Conservation (phyloP, 2,113 vertebrate species). For the Ammodytes marinus region DNA sequence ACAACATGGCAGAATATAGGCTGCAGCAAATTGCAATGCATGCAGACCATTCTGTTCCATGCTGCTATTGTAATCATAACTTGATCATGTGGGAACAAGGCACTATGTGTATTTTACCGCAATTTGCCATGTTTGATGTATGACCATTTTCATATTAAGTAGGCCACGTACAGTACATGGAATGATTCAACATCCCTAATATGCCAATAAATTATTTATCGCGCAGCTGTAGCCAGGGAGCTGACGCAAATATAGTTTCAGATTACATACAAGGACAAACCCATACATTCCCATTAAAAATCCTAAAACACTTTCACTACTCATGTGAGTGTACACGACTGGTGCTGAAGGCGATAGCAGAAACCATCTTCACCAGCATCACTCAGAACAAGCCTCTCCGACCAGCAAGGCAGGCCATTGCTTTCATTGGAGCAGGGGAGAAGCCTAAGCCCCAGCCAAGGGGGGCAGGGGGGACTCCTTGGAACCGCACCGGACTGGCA, state of each 20-base stretch:
- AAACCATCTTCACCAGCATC: too few relatives aligned
- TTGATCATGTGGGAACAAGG: not conserved
- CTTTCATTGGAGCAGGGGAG: too few relatives aligned
- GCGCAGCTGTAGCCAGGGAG: slow-evolving; percentile 24
- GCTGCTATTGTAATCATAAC: slow-evolving; percentile 1
- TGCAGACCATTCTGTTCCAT: slow-evolving; percentile 9
- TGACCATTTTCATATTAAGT: slow-evolving; percentile 22
- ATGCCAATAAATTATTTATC: slow-evolving; percentile 47
- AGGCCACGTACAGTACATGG: slow-evolving; percentile 2
- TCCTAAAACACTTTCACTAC: not conserved
- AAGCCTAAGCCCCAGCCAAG: too few relatives aligned
- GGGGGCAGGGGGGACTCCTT: too few relatives aligned
- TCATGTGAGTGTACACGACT: not conserved
- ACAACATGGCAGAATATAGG: slow-evolving; percentile 19
- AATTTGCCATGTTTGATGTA: not conserved
- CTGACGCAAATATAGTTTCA: slow-evolving; percentile 31
- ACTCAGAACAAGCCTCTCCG: too few relatives aligned
- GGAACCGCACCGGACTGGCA: too few relatives aligned
- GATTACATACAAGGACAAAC: slow-evolving; percentile 1
- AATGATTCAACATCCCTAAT: slow-evolving; percentile 33
- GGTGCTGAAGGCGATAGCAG: too few relatives aligned
- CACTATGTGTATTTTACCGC: not conserved
- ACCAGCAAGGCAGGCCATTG: too few relatives aligned
- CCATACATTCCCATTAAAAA: not conserved
- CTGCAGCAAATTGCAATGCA: not conserved